Evolutionary conservation across 2,113 vertebrate species (phyloP).

Genomic region (Muntiacus reevesi): DNA sequence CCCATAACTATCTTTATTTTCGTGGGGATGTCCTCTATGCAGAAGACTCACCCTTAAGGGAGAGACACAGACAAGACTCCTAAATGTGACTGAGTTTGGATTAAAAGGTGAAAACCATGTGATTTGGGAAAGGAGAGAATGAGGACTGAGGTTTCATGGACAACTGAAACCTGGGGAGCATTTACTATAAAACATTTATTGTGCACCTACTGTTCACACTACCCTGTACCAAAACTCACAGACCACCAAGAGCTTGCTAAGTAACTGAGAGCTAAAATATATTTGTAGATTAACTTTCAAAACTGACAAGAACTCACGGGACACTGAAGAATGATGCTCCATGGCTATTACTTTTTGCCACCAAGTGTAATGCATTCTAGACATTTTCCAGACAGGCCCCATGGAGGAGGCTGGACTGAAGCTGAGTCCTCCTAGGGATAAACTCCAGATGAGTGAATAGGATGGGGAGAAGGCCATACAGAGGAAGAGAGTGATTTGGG

Average conservation of each 20-base stretch:
- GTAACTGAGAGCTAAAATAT: background rate
- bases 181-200: background rate
- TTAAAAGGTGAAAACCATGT: background rate
- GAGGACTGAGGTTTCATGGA: background rate
- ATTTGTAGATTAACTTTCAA: background rate
- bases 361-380: background rate
- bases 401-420: background rate
- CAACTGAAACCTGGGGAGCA: background rate
- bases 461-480: background rate
- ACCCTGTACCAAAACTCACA: background rate
- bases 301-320: background rate
- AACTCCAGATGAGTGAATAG: background rate
- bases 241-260: background rate
- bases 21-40: constrained; percentile 23
- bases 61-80: background rate
- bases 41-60: background rate
- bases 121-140: background rate
- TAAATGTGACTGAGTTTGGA: background rate
- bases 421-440: background rate
- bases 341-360: background rate
- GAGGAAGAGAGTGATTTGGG: background rate
- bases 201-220: background rate
- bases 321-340: background rate
- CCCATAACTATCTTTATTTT: background rate
- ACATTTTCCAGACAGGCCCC: background rate